Conservation (phyloP, 2,113 vertebrate species). For the Lanius collurio region DNA sequence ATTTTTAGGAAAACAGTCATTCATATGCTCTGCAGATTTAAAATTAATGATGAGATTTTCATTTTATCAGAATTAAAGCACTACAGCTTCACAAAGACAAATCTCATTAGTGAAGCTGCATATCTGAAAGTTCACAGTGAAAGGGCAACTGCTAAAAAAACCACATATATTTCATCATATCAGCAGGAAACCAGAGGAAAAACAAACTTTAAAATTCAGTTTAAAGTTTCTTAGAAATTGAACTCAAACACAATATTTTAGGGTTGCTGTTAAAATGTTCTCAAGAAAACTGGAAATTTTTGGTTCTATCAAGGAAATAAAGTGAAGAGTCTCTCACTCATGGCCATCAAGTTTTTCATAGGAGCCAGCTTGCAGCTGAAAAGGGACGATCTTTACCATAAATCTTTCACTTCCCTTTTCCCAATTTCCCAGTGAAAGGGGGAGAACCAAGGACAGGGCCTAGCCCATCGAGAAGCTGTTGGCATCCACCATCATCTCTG, state of each 20-base stretch:
- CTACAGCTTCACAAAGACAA: neutral
- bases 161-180: neutral
- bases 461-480: accelerated
- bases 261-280: neutral
- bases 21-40: neutral
- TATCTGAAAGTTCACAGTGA: neutral
- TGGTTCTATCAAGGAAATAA: neutral
- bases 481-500: neutral
- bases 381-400: neutral
- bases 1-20: slow-evolving; percentile 1
- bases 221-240: neutral
- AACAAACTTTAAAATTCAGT: neutral
- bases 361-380: neutral
- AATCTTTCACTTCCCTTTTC: neutral
- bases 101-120: neutral
- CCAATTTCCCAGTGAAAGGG: neutral
- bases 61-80: neutral
- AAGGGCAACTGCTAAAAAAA: neutral
- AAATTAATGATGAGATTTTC: neutral
- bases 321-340: accelerated
- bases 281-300: neutral
- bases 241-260: neutral
- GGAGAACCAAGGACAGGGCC: neutral
- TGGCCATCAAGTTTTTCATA: neutral
- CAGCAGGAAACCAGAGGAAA: neutral